These are phyloP conservation scores for Heliothis virescens DNA, from an alignment of 1,140 invertebrate species.

Conservation along the genomic window DNA sequence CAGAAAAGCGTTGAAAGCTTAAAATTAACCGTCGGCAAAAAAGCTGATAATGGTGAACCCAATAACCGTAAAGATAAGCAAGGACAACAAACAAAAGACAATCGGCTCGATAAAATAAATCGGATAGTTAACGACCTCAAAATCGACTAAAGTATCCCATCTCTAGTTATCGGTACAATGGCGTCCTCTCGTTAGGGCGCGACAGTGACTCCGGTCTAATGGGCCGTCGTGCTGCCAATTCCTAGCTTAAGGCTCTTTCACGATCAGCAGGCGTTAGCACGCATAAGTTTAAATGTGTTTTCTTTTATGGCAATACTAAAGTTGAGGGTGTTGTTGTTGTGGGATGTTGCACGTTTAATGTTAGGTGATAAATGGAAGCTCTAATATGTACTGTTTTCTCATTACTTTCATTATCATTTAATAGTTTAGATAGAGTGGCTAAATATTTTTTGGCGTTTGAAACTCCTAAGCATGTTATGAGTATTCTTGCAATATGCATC, in stretches of 20 bases:
- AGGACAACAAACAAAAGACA: not conserved
- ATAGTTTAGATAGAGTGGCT: too few species aligned
- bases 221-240: slow-evolving; percentile 53
- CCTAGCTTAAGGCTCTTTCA: slow-evolving; percentile 47
- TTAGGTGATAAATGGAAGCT: not conserved
- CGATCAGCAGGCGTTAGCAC: slow-evolving; percentile 36
- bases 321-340: slow-evolving; percentile 16
- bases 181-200: slow-evolving; percentile 48
- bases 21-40: not conserved
- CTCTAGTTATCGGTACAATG: slow-evolving; percentile 46
- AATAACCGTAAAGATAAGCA: not conserved
- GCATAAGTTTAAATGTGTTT: slow-evolving; percentile 50
- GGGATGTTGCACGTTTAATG: slow-evolving; percentile 32
- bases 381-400: too few species aligned
- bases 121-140: slow-evolving; percentile 24
- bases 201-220: slow-evolving; percentile 48
- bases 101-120: slow-evolving; percentile 21
- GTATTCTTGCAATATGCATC: not conserved
- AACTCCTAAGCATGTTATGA: too few species aligned
- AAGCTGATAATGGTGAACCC: not conserved
- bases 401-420: too few species aligned
- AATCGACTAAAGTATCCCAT: slow-evolving; percentile 42
- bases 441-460: too few species aligned
- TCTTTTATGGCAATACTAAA: slow-evolving; percentile 43
- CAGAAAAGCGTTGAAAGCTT: not conserved